These are phyloP conservation scores for Echinarachnius parma DNA, from an alignment of 53 echinoderm and acorn worm genomes.

Conservation along the genomic window DNA sequence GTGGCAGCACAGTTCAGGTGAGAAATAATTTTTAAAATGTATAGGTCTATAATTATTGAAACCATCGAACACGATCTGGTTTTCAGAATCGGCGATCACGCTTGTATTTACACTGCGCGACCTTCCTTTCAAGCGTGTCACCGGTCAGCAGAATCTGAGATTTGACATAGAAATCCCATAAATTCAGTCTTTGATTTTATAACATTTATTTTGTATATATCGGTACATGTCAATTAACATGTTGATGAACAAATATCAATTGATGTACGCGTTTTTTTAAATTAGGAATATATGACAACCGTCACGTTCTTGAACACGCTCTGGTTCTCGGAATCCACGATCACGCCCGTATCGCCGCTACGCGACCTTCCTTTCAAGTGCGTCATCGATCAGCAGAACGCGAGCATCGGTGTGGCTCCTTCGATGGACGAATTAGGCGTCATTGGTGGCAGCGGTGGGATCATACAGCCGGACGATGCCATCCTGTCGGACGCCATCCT, in stretches of 20 bases:
- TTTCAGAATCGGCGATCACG: slow-evolving; percentile 13
- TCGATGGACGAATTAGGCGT: background rate
- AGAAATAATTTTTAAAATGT: no score
- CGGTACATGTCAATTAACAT: no score
- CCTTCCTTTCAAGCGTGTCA: slow-evolving; percentile 10
- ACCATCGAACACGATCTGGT: slow-evolving; percentile 28
- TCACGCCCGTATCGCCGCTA: slow-evolving; percentile 18
- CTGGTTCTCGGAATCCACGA: slow-evolving; percentile 11
- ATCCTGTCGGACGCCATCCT: slow-evolving; percentile 23
- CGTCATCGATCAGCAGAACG: slow-evolving; percentile 3
- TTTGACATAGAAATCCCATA: no score
- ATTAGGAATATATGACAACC: slow-evolving; percentile 6
- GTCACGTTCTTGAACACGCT: slow-evolving; percentile 31
- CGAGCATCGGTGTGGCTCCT: background rate
- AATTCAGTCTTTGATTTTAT: no score
- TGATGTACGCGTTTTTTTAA: no score
- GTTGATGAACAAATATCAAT: no score
- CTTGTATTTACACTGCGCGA: slow-evolving; percentile 15
- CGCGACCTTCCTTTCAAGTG: slow-evolving; percentile 23
- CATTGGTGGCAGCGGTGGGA: background rate
- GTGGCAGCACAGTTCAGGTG: slow-evolving; percentile 26
- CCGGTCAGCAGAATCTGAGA: background rate
- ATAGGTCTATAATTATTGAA: no score
- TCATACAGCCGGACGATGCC: background rate
- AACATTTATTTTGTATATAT: no score